These are phyloP conservation scores for Drosophila antonietae DNA, from an alignment of 2,888 invertebrate genomes.

Conservation along the genomic window DNA sequence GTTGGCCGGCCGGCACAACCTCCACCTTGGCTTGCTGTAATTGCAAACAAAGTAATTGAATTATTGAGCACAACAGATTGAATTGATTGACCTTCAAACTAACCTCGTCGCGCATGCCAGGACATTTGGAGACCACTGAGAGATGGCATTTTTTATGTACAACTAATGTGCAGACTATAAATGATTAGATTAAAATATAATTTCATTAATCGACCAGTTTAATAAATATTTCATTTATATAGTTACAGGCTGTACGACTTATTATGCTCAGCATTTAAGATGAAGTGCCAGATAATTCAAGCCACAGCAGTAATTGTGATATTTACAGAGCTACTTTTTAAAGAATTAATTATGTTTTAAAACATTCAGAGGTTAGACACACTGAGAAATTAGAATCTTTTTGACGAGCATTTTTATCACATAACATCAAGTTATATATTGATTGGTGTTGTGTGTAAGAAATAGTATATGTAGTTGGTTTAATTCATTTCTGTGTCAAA, in stretches of 20 bases:
- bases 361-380: constrained; percentile 56
- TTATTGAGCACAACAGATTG: background rate
- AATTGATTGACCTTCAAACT: constrained; percentile 23
- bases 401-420: constrained; percentile 18
- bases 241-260: constrained; percentile 12
- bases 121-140: constrained; percentile 98
- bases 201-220: constrained; percentile 40
- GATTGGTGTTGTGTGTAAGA: background rate
- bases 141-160: constrained; percentile 99
- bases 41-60: background rate
- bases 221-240: constrained; percentile 1
- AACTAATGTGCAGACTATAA: constrained; percentile 98
- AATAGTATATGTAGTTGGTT: constrained; percentile 17
- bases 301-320: constrained; percentile 40
- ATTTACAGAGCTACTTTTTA: constrained; percentile 47
- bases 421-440: constrained; percentile 24
- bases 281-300: constrained; percentile 30
- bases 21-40: constrained; percentile 86
- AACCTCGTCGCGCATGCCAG: constrained; percentile 97
- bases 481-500: constrained; percentile 14
- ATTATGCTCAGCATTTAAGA: constrained; percentile 20
- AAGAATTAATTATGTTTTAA: constrained; percentile 35
- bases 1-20: constrained; percentile 88
- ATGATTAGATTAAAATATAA: constrained; percentile 54
- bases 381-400: constrained; percentile 41